A percentile compares a stretch with the other conserved stretches of the same genome.
Evolutionary conservation across 2,797 vertebrate genomes (phyloP).

Genomic region (Poeciliopsis turneri): DNA sequence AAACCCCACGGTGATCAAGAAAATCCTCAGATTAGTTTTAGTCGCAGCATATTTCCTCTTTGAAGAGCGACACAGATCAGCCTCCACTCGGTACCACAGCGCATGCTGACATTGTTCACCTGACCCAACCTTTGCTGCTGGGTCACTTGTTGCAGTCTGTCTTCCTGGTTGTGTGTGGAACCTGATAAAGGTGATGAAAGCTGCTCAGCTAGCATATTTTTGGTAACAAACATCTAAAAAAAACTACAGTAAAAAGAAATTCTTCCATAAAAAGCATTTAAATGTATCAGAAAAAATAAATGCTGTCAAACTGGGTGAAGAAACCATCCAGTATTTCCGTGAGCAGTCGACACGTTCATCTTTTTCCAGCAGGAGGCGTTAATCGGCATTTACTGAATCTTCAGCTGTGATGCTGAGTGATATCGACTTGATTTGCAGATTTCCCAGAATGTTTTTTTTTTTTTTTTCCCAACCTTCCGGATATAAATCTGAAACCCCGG

Average conservation of each 20-base stretch:
- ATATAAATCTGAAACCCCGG: constrained; percentile 25
- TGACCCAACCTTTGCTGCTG: not conserved
- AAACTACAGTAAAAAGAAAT: not conserved
- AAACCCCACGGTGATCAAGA: not conserved
- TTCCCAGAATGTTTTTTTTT: constrained; percentile 12
- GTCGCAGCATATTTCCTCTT: not conserved
- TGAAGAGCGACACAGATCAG: not conserved
- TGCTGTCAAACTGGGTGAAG: not conserved
- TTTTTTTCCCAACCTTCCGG: not conserved
- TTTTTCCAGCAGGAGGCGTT: not conserved
- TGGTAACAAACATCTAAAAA: not conserved
- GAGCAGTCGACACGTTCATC: not conserved
- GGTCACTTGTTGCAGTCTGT: not conserved
- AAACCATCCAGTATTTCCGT: not conserved
- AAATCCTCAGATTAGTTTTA: constrained; percentile 12
- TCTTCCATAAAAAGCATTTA: not conserved
- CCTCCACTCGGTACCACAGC: not conserved
- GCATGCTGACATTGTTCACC: not conserved
- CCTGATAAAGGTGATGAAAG: not conserved
- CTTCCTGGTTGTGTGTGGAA: not conserved
- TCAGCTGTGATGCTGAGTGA: constrained; percentile 13
- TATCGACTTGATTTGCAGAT: not conserved
- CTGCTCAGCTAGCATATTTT: not conserved
- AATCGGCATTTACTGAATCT: constrained; percentile 13
- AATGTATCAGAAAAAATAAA: not conserved